These are phyloP conservation scores for Apaloderma vittatum DNA, from an alignment of 2,113 vertebrate genomes.

Conservation along the genomic window DNA sequence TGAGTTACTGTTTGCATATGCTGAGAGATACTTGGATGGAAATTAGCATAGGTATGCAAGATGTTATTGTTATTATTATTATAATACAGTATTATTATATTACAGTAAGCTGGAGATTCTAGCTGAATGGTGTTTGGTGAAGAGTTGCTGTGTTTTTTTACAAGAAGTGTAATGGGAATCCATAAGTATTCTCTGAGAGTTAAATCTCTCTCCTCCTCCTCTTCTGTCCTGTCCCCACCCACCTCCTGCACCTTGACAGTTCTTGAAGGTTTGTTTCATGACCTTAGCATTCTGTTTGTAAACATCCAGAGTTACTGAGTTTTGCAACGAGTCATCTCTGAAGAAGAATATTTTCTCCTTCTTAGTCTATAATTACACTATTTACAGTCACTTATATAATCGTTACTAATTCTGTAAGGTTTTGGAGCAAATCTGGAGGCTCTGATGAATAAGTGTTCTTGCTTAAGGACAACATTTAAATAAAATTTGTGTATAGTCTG, in stretches of 20 bases:
- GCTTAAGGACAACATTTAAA: not conserved
- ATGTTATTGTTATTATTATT: not conserved
- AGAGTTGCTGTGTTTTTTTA: rapidly evolving
- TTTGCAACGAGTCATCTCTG: not conserved
- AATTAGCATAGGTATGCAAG: not conserved
- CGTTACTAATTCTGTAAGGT: not conserved
- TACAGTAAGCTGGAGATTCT: not conserved
- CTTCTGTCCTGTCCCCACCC: not conserved
- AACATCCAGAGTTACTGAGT: not conserved
- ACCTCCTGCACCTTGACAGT: rapidly evolving
- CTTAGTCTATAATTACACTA: not conserved
- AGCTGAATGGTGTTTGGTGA: not conserved
- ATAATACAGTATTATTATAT: not conserved
- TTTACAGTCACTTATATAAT: not conserved
- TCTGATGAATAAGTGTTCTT: not conserved
- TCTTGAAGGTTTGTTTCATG: not conserved
- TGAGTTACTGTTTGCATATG: not conserved
- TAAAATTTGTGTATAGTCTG: not conserved
- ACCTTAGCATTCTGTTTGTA: not conserved
- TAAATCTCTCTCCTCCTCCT: not conserved
- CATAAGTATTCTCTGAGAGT: not conserved
- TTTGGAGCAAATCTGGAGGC: not conserved
- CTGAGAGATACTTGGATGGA: not conserved
- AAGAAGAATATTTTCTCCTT: not conserved
- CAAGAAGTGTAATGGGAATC: not conserved